phyloP scores from a whole-genome alignment of 2,797 vertebrate species.

The Leontocebus nigricollis region DNA sequence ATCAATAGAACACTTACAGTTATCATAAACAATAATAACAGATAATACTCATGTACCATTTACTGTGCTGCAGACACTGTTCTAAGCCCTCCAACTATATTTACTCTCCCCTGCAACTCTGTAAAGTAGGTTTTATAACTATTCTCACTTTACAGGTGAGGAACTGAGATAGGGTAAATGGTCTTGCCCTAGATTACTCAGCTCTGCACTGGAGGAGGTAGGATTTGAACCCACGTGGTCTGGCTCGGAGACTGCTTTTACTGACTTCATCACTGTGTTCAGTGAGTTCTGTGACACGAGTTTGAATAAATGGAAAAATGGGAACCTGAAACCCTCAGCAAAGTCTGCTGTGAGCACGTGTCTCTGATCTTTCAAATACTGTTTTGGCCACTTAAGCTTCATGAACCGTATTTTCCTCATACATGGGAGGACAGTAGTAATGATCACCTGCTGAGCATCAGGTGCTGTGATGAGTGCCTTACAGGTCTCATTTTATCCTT shows the following conservation, averaged over 20 bases:
- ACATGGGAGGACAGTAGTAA: no score
- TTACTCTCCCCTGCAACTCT: not conserved
- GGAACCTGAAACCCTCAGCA: not conserved
- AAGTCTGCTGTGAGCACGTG: accelerated
- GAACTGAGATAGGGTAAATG: not conserved
- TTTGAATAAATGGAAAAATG: not conserved
- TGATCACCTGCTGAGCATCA: not conserved
- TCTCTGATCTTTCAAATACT: not conserved
- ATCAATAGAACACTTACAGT: not conserved
- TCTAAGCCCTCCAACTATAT: accelerated
- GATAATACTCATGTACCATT: not conserved
- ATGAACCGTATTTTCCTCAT: not conserved
- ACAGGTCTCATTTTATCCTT: not conserved
- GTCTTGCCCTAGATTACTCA: accelerated
- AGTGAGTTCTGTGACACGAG: accelerated
- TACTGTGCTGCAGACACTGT: not conserved
- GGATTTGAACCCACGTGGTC: not conserved
- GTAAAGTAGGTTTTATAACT: not conserved
- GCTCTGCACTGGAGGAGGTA: not conserved
- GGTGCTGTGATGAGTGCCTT: not conserved
- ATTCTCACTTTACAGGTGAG: not conserved
- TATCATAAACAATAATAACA: not conserved
- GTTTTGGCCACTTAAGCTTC: not conserved
- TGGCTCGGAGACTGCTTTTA: not conserved
- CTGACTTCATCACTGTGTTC: not conserved